Evolutionary conservation across 53 echinoderm and acorn worm genomes (phyloP), one percentile per base, ranked within the genome.

Genomic region (Zoroaster sp.): DNA sequence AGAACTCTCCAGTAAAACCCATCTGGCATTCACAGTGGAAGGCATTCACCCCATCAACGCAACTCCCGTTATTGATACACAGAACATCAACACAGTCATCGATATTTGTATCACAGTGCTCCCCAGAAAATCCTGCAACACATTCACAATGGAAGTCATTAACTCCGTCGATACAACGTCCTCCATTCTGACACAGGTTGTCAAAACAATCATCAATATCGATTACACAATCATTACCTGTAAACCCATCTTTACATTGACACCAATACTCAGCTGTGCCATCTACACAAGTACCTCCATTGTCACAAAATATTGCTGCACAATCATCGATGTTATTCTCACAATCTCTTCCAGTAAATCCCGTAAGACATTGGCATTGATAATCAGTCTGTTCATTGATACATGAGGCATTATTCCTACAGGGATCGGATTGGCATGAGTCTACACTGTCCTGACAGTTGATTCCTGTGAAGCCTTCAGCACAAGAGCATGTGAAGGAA

Each of bases 321-420:
- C 96, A 96, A 41, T 96, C 96, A 55, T 96, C 76, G 31, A 92
- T 70, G 45, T 93, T 87, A 5, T 91, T 87, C 72, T 96, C 94
- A 69, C 96, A 96, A 52, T 91, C 86, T 20, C 53, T 69, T 15
- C 96, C 96, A 40, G 79, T 63, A 78, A 42, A 96, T n/a, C 96
- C 96, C 15, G 54, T 55, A 20, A 34, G 69, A 40, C 98, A 98
- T 32, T 65, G 40, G 73, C 98, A 98, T 40, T 36, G 68, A 74
- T 94, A 95, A 52, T 89, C 86, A 36, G 89, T 89, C 4, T 87
- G 68, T 45, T 89, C 54, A 32, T 95, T 94, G 1, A 87, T n/a
- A 46, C 98, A 98, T 17, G 83, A 47, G 21, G 87, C 98, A 15
- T 82, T 91, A 66, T 98, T 90, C 32, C 53, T 63, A 65, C 98